Evolutionary conservation across 2,888 invertebrate species (phyloP).

Genomic region (Ischnus inquisitorius): DNA sequence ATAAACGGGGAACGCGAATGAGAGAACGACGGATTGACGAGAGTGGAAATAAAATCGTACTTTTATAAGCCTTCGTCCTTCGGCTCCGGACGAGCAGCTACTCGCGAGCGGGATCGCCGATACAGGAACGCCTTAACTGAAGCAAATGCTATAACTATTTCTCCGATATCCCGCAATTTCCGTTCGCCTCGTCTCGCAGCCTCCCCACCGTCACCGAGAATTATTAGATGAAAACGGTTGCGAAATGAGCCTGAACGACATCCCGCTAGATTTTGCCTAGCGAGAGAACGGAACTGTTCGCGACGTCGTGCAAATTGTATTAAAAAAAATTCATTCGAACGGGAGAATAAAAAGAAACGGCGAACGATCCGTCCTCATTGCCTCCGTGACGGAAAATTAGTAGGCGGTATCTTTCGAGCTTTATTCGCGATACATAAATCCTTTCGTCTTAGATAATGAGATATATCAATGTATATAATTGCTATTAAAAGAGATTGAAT

Average conservation of each 20-base stretch:
- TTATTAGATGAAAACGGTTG: constrained; percentile 64
- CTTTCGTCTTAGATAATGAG: not conserved
- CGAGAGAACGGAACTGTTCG: constrained; percentile 14
- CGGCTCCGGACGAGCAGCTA: not conserved
- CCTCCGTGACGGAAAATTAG: not conserved
- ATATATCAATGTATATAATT: not conserved
- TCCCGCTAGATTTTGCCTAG: constrained; percentile 4
- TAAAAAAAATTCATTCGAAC: too few relatives aligned
- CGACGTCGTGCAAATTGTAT: constrained; percentile 16
- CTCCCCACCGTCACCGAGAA: constrained; percentile 50
- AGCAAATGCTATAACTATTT: constrained; percentile 81
- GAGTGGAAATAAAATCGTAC: not conserved
- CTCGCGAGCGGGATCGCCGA: constrained; percentile 34
- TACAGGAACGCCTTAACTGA: constrained; percentile 69
- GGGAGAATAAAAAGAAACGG: too few relatives aligned
- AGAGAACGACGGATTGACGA: not conserved
- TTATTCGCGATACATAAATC: not conserved
- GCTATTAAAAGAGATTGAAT: too few relatives aligned
- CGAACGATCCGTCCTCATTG: not conserved
- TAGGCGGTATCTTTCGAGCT: not conserved
- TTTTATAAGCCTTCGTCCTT: not conserved
- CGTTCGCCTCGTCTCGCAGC: constrained; percentile 63
- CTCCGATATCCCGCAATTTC: constrained; percentile 81
- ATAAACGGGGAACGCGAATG: not conserved
- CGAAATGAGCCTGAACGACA: constrained; percentile 40